A percentile compares a stretch with the other conserved stretches of the same genome.
Conservation (phyloP, 2,888 invertebrate species). For the Hesperia comma region DNA sequence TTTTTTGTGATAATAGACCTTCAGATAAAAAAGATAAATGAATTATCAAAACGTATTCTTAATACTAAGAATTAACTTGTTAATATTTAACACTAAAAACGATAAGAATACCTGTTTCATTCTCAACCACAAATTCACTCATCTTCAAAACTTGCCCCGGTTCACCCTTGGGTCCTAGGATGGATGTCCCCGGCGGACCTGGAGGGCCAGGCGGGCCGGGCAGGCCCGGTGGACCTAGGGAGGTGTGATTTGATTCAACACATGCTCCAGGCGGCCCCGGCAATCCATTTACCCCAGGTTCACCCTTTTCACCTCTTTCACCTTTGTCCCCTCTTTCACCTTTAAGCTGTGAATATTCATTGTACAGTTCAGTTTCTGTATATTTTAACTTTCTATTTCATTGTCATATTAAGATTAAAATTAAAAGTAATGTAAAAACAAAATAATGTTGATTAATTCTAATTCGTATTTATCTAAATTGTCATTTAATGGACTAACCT, state of each 20-base stretch:
- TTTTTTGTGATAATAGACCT: too few species aligned
- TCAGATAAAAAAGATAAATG: too few species aligned
- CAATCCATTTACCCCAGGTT: slow-evolving; percentile 52
- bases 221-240: slow-evolving; percentile 55
- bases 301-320: slow-evolving; percentile 57
- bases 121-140: slow-evolving; percentile 6
- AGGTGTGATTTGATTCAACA: slow-evolving; percentile 36
- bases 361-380: too few species aligned
- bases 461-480: too few species aligned
- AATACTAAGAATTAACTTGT: too few species aligned
- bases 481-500: slow-evolving; percentile 55
- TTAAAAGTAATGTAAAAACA: too few species aligned
- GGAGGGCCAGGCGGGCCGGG: slow-evolving; percentile 60
- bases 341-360: slow-evolving; percentile 53
- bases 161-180: slow-evolving; percentile 67
- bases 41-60: too few species aligned
- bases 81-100: too few species aligned
- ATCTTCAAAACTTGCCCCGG: slow-evolving; percentile 46
- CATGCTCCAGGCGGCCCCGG: slow-evolving; percentile 51
- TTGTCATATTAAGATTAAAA: too few species aligned
- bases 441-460: too few species aligned
- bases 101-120: slow-evolving; percentile 39
- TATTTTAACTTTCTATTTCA: too few species aligned
- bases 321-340: slow-evolving; percentile 60
- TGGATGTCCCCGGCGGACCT: slow-evolving; percentile 60